Conservation (phyloP, 1,140 invertebrate genomes). For the Coenobita brevimanus region DNA sequence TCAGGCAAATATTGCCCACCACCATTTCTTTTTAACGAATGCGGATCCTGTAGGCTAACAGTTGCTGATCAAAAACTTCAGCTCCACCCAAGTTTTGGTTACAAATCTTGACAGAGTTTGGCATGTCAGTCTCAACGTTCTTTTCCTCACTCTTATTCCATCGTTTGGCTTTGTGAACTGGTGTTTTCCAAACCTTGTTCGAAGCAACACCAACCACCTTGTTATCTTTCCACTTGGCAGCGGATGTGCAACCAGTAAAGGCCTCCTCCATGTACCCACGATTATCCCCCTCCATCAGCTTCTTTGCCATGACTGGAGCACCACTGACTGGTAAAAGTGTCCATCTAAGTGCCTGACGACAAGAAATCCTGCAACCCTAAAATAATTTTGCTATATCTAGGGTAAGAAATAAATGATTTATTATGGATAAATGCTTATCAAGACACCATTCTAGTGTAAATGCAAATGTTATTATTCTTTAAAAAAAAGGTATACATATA, state of each 20-base stretch:
- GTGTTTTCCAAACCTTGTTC: slow-evolving; percentile 12
- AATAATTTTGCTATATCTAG: too few relatives aligned
- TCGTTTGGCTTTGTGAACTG: slow-evolving; percentile 36
- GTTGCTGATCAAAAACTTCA: slow-evolving; percentile 45
- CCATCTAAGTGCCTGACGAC: too few relatives aligned
- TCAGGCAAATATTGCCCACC: too few relatives aligned
- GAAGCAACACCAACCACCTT: slow-evolving; percentile 41
- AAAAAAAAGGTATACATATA: too few relatives aligned
- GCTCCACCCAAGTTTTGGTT: slow-evolving; percentile 30
- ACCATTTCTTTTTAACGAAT: slow-evolving; percentile 8
- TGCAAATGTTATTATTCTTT: too few relatives aligned
- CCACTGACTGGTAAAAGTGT: too few relatives aligned
- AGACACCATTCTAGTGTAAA: too few relatives aligned
- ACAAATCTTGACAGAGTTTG: too few relatives aligned
- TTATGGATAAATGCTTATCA: too few relatives aligned
- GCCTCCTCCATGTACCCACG: slow-evolving; percentile 49
- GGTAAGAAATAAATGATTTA: too few relatives aligned
- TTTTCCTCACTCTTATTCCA: too few relatives aligned
- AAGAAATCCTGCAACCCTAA: too few relatives aligned
- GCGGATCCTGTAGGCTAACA: neutral
- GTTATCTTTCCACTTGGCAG: slow-evolving; percentile 40
- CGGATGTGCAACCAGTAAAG: slow-evolving; percentile 9
- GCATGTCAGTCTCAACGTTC: slow-evolving; percentile 21
- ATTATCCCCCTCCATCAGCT: slow-evolving; percentile 18
- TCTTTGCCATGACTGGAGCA: slow-evolving; percentile 21